Evolutionary conservation across 2,888 invertebrate genomes (phyloP).

Genomic region (Agrotis puta): DNA sequence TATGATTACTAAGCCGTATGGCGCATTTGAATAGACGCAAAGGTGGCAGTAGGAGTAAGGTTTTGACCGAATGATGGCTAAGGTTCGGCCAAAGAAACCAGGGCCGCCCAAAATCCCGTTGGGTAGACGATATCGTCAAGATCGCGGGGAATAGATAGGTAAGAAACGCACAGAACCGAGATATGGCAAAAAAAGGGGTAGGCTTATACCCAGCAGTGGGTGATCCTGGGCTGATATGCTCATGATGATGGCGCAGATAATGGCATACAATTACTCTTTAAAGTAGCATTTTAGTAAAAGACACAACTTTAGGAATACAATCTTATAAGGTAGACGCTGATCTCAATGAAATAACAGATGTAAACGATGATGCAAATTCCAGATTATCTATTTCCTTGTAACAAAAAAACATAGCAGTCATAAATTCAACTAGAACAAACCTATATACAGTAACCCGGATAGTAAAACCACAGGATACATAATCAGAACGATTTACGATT

Average conservation of each 20-base stretch:
- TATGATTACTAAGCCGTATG: not conserved
- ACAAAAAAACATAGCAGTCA: constrained; percentile 20
- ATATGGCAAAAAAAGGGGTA: too few species aligned
- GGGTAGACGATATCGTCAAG: too few species aligned
- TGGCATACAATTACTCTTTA: not conserved
- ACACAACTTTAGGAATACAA: constrained; percentile 5
- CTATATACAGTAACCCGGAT: constrained; percentile 38
- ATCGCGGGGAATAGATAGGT: too few species aligned
- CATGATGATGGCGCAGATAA: not conserved
- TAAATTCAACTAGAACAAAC: constrained; percentile 38
- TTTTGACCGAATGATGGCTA: too few species aligned
- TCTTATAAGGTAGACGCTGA: not conserved
- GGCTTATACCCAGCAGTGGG: too few species aligned
- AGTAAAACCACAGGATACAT: constrained; percentile 41
- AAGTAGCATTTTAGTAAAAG: constrained; percentile 2
- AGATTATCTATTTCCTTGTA: constrained; percentile 15
- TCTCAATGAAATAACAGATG: constrained; percentile 20
- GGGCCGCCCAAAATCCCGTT: too few species aligned
- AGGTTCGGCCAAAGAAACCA: too few species aligned
- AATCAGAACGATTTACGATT: constrained; percentile 33
- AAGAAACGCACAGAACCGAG: too few species aligned
- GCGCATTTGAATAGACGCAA: too few species aligned
- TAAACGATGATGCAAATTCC: constrained; percentile 11
- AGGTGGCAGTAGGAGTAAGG: too few species aligned
- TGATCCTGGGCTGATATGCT: too few species aligned